phyloP scores from a whole-genome alignment of 2,797 vertebrate species.

The Acanthis flammea region DNA sequence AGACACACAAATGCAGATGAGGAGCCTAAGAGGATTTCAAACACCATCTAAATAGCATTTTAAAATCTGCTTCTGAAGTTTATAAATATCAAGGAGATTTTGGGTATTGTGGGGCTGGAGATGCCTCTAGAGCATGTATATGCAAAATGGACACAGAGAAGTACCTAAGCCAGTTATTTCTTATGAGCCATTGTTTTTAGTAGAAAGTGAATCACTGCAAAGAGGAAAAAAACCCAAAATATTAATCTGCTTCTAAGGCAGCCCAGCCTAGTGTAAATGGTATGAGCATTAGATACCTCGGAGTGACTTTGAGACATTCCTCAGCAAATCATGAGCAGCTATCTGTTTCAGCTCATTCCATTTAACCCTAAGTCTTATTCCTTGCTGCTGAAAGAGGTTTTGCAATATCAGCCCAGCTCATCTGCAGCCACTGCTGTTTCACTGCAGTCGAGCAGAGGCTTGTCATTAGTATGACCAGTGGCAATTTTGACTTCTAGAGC shows the following conservation, averaged over 20 bases:
- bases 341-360: neutral
- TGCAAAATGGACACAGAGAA: neutral
- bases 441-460: neutral
- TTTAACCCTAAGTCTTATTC: neutral
- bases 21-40: neutral
- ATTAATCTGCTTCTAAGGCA: neutral
- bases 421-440: slow-evolving; percentile 12
- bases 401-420: neutral
- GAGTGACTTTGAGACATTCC: neutral
- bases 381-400: neutral
- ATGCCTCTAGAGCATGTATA: neutral
- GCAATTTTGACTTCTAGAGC: neutral
- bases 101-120: neutral
- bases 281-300: neutral
- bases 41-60: neutral
- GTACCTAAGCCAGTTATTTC: neutral
- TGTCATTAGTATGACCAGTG: neutral
- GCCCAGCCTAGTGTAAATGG: neutral
- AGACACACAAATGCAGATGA: neutral
- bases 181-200: neutral
- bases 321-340: neutral
- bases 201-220: neutral
- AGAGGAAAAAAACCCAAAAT: neutral
- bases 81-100: neutral
- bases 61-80: neutral